Conservation (phyloP, 2,797 vertebrate genomes). For the Myiotriccus ornatus region DNA sequence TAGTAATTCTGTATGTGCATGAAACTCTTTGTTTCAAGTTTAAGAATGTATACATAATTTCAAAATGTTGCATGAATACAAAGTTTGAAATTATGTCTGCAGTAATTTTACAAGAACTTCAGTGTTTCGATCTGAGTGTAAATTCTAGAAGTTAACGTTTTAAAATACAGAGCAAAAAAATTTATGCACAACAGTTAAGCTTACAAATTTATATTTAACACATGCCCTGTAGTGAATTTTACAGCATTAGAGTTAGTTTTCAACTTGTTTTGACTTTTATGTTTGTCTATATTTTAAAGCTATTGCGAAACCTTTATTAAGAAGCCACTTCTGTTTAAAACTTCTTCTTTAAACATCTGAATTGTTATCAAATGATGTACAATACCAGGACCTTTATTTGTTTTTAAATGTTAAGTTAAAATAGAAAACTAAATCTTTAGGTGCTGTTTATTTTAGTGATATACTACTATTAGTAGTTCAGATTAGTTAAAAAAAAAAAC, state of each 20-base stretch:
- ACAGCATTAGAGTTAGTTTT: background rate
- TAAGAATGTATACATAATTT: background rate
- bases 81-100: background rate
- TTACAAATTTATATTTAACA: background rate
- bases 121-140: background rate
- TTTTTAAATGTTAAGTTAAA: background rate
- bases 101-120: background rate
- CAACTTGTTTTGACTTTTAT: background rate
- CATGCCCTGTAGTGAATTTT: background rate
- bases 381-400: background rate
- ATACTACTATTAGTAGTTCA: background rate
- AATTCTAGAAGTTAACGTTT: background rate
- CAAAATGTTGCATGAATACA: background rate
- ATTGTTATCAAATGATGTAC: background rate
- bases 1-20: background rate
- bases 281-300: background rate
- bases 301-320: background rate
- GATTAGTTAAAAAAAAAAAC: background rate
- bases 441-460: background rate
- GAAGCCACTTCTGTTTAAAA: background rate
- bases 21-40: background rate
- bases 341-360: background rate
- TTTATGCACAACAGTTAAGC: background rate
- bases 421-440: background rate
- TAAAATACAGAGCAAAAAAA: background rate